A percentile compares a stretch with the other conserved stretches of the same genome.
Conservation (phyloP, 2,113 vertebrate genomes). For the Orcinus orca region DNA sequence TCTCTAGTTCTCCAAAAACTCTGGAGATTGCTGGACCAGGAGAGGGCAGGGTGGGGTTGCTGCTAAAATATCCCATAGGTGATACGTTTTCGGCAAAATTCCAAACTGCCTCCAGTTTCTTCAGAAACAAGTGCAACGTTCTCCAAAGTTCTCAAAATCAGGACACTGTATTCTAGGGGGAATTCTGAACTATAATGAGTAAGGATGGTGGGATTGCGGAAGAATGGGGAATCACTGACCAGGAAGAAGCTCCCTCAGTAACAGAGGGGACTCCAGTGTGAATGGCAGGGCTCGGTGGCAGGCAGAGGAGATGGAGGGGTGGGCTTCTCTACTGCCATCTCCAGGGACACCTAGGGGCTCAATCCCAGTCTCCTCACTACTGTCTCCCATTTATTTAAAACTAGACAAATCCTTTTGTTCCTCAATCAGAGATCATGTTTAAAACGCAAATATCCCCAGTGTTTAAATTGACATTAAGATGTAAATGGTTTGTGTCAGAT, state of each 20-base stretch:
- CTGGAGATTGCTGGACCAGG: neutral
- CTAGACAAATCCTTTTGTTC: neutral
- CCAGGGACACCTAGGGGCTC: neutral
- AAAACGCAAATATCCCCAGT: neutral
- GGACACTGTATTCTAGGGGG: neutral
- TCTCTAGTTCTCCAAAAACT: neutral
- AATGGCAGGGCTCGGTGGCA: too few relatives aligned
- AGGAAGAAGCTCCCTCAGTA: neutral
- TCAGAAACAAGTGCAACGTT: neutral
- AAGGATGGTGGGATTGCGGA: neutral
- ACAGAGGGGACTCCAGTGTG: too few relatives aligned
- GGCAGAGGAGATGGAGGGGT: neutral
- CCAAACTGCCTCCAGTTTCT: neutral
- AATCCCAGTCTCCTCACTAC: neutral
- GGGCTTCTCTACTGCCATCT: neutral
- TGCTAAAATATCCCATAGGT: neutral
- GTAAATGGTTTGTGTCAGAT: neutral
- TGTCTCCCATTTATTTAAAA: neutral
- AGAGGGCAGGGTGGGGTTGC: rapidly evolving
- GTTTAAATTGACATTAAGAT: neutral
- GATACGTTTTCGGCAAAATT: neutral
- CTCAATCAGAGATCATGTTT: neutral
- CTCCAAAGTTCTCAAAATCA: neutral
- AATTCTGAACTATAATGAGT: neutral
- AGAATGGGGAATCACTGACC: neutral